Conservation (phyloP, 1,140 invertebrate species). For the Pogonognathellus flavescens region DNA sequence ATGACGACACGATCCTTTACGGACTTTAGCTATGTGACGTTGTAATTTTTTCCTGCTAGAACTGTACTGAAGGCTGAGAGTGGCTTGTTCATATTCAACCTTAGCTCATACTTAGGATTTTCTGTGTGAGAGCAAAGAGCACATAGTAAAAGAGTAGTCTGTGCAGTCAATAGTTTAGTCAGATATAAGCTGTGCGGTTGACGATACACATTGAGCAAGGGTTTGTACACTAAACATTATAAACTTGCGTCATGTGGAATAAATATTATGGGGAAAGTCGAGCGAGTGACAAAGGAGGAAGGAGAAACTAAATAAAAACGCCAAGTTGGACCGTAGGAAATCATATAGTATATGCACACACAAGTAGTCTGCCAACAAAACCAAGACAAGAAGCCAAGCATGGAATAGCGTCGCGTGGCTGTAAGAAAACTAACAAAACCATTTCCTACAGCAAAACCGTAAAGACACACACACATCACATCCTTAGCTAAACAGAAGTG, state of each 20-base stretch:
- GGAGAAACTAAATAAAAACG: background rate
- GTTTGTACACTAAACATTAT: background rate
- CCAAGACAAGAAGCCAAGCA: background rate
- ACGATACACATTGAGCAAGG: background rate
- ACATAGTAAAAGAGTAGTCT: too few relatives aligned
- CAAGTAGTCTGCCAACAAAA: background rate
- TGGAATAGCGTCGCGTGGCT: background rate
- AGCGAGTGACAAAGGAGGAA: constrained; percentile 9
- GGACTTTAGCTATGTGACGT: constrained; percentile 31
- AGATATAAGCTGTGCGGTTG: background rate
- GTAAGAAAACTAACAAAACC: background rate
- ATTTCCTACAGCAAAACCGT: background rate
- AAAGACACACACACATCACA: background rate
- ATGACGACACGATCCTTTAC: constrained; percentile 39
- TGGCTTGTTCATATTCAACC: constrained; percentile 27
- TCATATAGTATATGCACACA: background rate
- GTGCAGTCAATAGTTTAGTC: too few relatives aligned
- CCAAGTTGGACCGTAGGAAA: too few relatives aligned
- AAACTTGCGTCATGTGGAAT: background rate
- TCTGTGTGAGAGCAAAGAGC: too few relatives aligned
- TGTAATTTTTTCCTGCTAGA: constrained; percentile 39
- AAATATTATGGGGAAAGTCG: background rate
- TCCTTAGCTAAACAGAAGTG: background rate
- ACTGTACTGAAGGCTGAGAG: background rate
- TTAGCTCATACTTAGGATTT: constrained; percentile 1